phyloP scores from a whole-genome alignment of 2,888 invertebrate genomes.

The Drosophila engyochracea region DNA sequence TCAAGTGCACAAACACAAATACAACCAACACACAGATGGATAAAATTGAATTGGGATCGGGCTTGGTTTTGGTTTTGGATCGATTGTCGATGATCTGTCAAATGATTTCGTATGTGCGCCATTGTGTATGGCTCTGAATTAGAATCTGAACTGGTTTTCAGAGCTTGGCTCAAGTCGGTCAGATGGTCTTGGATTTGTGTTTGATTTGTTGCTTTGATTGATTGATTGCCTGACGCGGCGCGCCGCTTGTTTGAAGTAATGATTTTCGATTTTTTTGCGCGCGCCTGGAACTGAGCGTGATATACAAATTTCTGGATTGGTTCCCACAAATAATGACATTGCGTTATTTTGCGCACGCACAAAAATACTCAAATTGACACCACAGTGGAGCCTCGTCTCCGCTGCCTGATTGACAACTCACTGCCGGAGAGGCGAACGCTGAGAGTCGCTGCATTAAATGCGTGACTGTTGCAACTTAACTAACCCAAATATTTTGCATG shows the following conservation, averaged over 20 bases:
- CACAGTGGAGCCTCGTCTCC: conserved; percentile 25
- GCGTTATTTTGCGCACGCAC: conserved; percentile 57
- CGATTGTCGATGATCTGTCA: conserved; percentile 68
- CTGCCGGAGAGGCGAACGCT: conserved; percentile 1
- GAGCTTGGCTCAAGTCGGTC: conserved; percentile 20
- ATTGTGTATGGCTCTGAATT: conserved; percentile 56
- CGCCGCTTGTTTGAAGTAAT: conserved; percentile 66
- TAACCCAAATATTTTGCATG: conserved; percentile 60
- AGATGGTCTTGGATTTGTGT: conserved; percentile 44
- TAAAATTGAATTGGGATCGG: conserved; percentile 18
- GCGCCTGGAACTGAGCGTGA: conserved; percentile 46
- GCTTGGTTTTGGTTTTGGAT: conserved; percentile 11
- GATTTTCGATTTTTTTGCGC: conserved; percentile 66
- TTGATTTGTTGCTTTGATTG: conserved; percentile 76
- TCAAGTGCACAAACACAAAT: conserved; percentile 23
- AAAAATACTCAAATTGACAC: conserved; percentile 32
- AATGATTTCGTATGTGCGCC: conserved; percentile 42
- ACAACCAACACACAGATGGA: conserved; percentile 11
- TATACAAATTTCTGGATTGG: conserved; percentile 63
- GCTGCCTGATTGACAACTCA: conserved; percentile 70
- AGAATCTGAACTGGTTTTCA: conserved; percentile 59
- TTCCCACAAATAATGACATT: conserved; percentile 80
- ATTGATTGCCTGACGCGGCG: conserved; percentile 73
- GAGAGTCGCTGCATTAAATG: conserved; percentile 19
- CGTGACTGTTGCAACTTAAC: conserved; percentile 68